Base-by-base conservation (phyloP, 1,140 invertebrate species). In the Tetragonula clypearis region DNA sequence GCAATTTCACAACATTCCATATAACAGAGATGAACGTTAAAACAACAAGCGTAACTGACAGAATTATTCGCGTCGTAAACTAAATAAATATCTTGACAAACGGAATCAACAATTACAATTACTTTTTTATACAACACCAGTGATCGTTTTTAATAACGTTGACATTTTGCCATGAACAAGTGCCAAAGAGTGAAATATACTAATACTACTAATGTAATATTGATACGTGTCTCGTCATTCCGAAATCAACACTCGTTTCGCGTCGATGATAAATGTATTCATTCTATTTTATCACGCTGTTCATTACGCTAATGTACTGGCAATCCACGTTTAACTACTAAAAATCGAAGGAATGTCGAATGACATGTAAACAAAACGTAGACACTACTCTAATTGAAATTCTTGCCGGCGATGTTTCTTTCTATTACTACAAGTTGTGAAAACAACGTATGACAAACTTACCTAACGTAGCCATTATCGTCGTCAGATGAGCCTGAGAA, bases 351-450 rank as follows among this genome's bases (percentile, higher is more conserved):
- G 14, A 69, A 49, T n/a, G 26, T 35, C 30, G 15, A 14, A 19
- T 55, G 56, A 53, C 73, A 86, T 77, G 77, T 89, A 89, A 89
- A 89, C 87, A 89, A 89, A 71, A n/a, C 8, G 30, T 21, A 15
- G 56, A 35, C 41, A 77, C 26, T 11, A 26, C 41, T 65, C 55
- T 23, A 58, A 65, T n/a, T 17, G 26, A 9, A 21, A 26, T 49
- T 68, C 41, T 26, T 53, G 69, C 82, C 84, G 84, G 74, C 71
- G 79, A 15, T 49, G 41, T n/a, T 49, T 60, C 30, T 60, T 83
- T 8, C 23, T 30, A 26, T 62, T 15, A 53, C 5, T 15, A 19
- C 26, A 58, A 49, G 58, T n/a, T 58, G 6, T 66, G 3, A 4
- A 15, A 14, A 5, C 23, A 56, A 9, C 0, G 35, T 11, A 8